Evolutionary conservation across 2,113 vertebrate species (phyloP), one percentile per base, ranked within the genome.

Genomic region (Phalacrocorax brasilianus): DNA sequence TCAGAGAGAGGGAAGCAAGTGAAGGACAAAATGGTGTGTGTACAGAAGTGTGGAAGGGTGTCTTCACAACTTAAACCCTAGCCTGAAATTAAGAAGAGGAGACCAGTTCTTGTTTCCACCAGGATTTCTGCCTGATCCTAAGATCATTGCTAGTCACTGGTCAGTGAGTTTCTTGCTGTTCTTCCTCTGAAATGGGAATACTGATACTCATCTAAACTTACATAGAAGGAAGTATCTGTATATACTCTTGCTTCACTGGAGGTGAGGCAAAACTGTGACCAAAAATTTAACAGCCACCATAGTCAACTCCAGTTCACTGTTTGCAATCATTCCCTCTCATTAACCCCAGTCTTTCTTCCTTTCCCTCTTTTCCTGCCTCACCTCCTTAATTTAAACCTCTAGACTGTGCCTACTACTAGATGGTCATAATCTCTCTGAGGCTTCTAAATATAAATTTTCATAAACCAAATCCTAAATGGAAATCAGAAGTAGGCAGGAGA

Each of bases 391-490:
- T 76, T 83, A 90, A 93, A 71, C 12, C 55, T 68, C 50, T 62
- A 24, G 89, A 91, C 11, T 33, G 26, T 82, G 23, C 53, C 86
- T 58, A n/a, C 70, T 11, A 22, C 70, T 70, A 38, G 24, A 61
- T 62, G 30, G n/a, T 89, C 28, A 33, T 95, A 92, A 94, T 91
- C 88, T 92, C 32, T 80, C 59, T 27, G n/a, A 91, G 63, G 21
- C 38, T 33, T 91, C 78, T 79, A 68, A 94, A 85, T 8, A 83
- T 16, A 61, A 35, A 61, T 58, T 32, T 87, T 82, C 62, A 83
- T 82, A 92, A 83, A 80, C n/a, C 28, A 92, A 78, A 86, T 88
- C 45, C 67, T 94, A 89, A 89, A 94, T 72, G 73, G 47, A 86
- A 86, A 87, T 71, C 30, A 86, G 82, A 84, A 89, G 12, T 24